These are phyloP conservation scores for Chaetodon trifasciatus DNA, from an alignment of 2,797 vertebrate species.

Conservation along the genomic window DNA sequence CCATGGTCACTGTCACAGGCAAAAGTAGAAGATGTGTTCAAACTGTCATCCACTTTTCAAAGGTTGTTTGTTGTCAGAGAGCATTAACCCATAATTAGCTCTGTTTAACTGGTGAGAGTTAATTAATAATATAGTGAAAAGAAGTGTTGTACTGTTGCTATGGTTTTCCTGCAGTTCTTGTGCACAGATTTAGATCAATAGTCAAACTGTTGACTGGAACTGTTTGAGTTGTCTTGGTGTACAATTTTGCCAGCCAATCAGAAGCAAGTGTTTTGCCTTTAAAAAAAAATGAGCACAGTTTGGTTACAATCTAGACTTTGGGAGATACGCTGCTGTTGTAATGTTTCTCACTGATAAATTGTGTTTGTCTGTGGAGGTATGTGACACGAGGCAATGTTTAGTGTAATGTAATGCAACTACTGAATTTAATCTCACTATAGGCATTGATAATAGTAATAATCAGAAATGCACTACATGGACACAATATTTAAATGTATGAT, in stretches of 20 bases:
- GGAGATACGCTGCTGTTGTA: conserved; percentile 38
- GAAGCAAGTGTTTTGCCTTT: conserved; percentile 1
- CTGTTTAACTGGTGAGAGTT: not conserved
- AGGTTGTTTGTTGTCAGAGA: conserved; percentile 23
- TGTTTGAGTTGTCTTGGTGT: conserved; percentile 19
- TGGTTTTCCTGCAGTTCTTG: conserved; percentile 19
- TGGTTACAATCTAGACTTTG: conserved; percentile 4
- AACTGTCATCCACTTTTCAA: conserved; percentile 19
- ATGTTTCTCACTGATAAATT: conserved; percentile 34
- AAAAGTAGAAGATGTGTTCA: conserved; percentile 2
- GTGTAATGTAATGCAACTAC: conserved; percentile 23
- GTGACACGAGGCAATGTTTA: conserved; percentile 16
- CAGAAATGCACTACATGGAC: conserved; percentile 22
- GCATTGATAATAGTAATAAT: conserved; percentile 26
- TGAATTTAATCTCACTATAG: conserved; percentile 34
- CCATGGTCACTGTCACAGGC: conserved; percentile 8
- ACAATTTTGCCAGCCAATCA: conserved; percentile 21
- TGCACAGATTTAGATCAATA: conserved; percentile 3
- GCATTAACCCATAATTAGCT: conserved; percentile 7
- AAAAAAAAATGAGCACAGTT: conserved; percentile 13
- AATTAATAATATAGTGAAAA: not conserved
- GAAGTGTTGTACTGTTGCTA: conserved; percentile 15
- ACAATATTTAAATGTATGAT: conserved; percentile 28
- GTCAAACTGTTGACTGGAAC: conserved; percentile 14
- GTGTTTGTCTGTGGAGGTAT: conserved; percentile 40